Conservation (phyloP, 2,888 invertebrate genomes). For the Athrips mouffetella region DNA sequence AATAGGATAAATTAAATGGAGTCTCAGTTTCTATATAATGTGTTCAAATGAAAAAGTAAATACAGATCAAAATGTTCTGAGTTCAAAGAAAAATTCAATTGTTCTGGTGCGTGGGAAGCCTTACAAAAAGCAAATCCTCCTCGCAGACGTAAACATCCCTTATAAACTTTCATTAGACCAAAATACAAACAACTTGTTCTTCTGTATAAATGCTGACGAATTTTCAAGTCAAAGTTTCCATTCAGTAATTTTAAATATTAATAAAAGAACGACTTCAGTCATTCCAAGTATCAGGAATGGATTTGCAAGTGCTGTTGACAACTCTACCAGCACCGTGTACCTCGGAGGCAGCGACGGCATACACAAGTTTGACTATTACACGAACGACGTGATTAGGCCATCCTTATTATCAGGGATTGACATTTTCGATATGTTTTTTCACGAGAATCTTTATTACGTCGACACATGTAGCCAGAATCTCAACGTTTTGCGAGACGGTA, state of each 20-base stretch:
- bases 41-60: not conserved
- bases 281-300: constrained; percentile 54
- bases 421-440: constrained; percentile 52
- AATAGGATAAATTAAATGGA: not conserved
- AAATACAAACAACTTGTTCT: constrained; percentile 42
- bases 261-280: constrained; percentile 35
- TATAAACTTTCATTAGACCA: constrained; percentile 50
- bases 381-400: constrained; percentile 36
- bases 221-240: constrained; percentile 58
- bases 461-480: constrained; percentile 49
- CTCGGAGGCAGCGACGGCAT: constrained; percentile 59
- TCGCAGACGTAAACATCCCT: constrained; percentile 52
- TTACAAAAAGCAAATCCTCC: constrained; percentile 40
- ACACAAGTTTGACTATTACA: constrained; percentile 43
- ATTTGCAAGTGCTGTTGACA: constrained; percentile 54
- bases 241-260: constrained; percentile 45
- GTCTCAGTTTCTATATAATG: not conserved
- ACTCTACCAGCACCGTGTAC: constrained; percentile 40
- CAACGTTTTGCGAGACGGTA: constrained; percentile 33
- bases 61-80: constrained; percentile 14
- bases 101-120: constrained; percentile 31
- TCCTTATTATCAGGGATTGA: constrained; percentile 41
- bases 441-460: constrained; percentile 45
- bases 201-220: constrained; percentile 58
- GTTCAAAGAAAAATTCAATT: not conserved